Conservation (phyloP, 1,140 invertebrate genomes). For the Drosophila kurseongensis region DNA sequence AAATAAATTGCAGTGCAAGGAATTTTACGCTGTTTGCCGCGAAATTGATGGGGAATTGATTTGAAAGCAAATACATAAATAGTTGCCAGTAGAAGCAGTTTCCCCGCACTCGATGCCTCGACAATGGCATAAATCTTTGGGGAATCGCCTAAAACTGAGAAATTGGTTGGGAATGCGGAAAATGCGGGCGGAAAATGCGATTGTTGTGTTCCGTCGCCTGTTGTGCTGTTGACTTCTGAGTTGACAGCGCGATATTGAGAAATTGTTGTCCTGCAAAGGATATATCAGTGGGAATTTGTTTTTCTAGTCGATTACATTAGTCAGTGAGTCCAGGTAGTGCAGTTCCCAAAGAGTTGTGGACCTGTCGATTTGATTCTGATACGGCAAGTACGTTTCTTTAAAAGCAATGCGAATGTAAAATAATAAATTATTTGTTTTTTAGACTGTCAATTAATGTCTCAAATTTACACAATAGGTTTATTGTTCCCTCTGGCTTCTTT, state of each 20-base stretch:
- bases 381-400: neutral
- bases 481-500: no score
- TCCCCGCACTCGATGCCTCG: conserved; percentile 1
- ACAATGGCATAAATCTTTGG: conserved; percentile 56
- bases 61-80: conserved; percentile 82
- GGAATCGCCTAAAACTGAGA: conserved; percentile 41
- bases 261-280: conserved; percentile 41
- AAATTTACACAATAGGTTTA: no score
- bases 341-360: conserved; percentile 5
- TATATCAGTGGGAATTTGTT: conserved; percentile 43
- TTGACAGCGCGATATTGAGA: conserved; percentile 42
- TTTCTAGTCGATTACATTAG: conserved; percentile 39
- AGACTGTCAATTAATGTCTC: no score
- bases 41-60: conserved; percentile 81
- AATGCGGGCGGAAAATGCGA: conserved; percentile 42
- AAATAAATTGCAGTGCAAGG: conserved; percentile 79
- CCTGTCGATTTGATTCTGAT: neutral
- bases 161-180: conserved; percentile 52
- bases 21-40: conserved; percentile 74
- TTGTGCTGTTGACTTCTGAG: conserved; percentile 36
- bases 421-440: no score
- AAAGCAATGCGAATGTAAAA: no score
- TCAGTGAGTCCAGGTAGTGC: conserved; percentile 2
- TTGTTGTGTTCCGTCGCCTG: conserved; percentile 47
- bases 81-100: conserved; percentile 52